These are phyloP conservation scores for Petrolisthes cinctipes DNA, from an alignment of 2,888 invertebrate species.

Conservation along the genomic window DNA sequence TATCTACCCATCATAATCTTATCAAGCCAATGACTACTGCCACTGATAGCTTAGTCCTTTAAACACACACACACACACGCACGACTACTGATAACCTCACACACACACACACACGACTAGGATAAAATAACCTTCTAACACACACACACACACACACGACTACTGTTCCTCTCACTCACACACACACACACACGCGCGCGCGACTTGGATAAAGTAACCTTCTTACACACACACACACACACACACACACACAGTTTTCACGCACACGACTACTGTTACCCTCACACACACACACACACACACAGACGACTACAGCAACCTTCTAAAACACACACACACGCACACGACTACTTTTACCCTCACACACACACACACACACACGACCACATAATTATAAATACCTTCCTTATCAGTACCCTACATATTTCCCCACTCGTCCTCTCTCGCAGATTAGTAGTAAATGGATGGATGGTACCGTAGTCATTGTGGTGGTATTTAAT, in stretches of 20 bases:
- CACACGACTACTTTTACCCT: neutral
- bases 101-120: neutral
- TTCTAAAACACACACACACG: neutral
- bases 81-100: neutral
- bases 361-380: conserved; percentile 12
- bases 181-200: conserved; percentile 13
- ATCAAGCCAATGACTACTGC: too few species aligned
- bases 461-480: too few species aligned
- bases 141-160: neutral
- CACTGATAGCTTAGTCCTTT: too few species aligned
- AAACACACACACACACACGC: too few species aligned
- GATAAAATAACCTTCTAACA: neutral
- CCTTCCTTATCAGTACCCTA: neutral
- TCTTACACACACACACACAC: neutral
- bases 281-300: neutral
- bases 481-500: too few species aligned
- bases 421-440: neutral
- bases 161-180: neutral
- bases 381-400: too few species aligned
- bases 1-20: neutral
- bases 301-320: neutral
- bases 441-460: too few species aligned
- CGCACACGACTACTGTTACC: neutral
- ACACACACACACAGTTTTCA: neutral
- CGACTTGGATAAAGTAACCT: too few species aligned